Evolutionary conservation across 2,113 vertebrate species (phyloP), one percentile per base, ranked within the genome.

Genomic region (Thunnus maccoyii): DNA sequence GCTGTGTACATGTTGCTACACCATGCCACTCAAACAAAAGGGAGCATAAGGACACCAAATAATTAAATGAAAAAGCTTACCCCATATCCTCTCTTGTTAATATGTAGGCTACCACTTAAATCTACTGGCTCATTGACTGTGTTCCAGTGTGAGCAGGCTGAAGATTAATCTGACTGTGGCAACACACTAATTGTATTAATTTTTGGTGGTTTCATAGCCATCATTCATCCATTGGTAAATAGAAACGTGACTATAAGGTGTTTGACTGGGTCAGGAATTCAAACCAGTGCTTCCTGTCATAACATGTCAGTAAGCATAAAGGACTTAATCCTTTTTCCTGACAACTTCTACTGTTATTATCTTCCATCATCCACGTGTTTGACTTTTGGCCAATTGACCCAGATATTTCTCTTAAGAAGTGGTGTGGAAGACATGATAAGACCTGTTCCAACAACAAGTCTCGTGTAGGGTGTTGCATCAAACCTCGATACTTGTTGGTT

Each of bases 21-120:
- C 11, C 4, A 4, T 13, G 57, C 27, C 25, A 27, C 44, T 65
- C 56, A 65, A 30, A 71, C 73, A 67, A 85, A 56, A 25, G 17
- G 36, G 2, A 30, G 13, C 4, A 12, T 30, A 5, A 56, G 55
- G 4, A 17, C 5, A 13, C 0, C 17, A 1, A 32, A 22, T 55
- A 41, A 54, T 72, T 9, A 57, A 75, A 64, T 30, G 12, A 60
- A 56, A 51, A 68, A 16, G 44, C 57, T 64, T 32, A 17, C 0
- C 54, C 69, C 27, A 11, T 60, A 55, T 78, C 17, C 18, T n/a
- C 54, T 41, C 36, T 2, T 41, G 20, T 66, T 70, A 47, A 63
- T 65, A 62, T 80, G 22, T 61, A 64, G 73, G 64, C 69, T 80
- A 41, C 32, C 61, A 20, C 44, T 67, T 72, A 74, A 77, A 80